These are phyloP conservation scores for Timema cristinae DNA, from an alignment of 2,888 invertebrate species.

Conservation along the genomic window DNA sequence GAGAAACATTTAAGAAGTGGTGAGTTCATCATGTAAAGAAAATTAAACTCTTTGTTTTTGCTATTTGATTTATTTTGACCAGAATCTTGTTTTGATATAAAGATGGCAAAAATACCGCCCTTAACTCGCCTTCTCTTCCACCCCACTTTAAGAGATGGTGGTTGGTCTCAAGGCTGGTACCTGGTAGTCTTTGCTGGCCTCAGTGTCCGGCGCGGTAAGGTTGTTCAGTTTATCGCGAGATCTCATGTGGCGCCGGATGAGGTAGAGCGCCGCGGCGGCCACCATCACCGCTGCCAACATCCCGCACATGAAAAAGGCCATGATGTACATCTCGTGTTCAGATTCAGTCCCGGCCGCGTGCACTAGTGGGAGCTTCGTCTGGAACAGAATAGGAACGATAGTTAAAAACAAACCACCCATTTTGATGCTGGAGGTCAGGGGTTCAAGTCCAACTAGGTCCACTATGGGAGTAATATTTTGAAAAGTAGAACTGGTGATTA, in stretches of 20 bases:
- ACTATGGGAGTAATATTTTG: no score
- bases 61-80: no score
- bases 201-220: constrained; percentile 66
- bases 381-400: constrained; percentile 25
- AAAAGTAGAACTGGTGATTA: no score
- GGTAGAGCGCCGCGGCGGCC: constrained; percentile 59
- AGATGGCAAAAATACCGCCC: no score
- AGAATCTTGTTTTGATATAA: no score
- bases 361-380: constrained; percentile 52
- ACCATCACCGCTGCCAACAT: constrained; percentile 59
- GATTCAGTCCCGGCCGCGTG: constrained; percentile 37
- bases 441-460: no score
- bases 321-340: constrained; percentile 46
- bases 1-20: no score
- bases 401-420: no score
- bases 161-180: constrained; percentile 41
- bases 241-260: constrained; percentile 71
- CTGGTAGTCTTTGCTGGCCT: constrained; percentile 91
- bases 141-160: background rate
- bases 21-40: no score
- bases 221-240: constrained; percentile 77
- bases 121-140: no score
- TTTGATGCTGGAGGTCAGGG: no score
- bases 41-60: no score
- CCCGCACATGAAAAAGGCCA: constrained; percentile 59